Conservation (phyloP, 2,113 vertebrate genomes). For the Brachypteracias leptosomus region DNA sequence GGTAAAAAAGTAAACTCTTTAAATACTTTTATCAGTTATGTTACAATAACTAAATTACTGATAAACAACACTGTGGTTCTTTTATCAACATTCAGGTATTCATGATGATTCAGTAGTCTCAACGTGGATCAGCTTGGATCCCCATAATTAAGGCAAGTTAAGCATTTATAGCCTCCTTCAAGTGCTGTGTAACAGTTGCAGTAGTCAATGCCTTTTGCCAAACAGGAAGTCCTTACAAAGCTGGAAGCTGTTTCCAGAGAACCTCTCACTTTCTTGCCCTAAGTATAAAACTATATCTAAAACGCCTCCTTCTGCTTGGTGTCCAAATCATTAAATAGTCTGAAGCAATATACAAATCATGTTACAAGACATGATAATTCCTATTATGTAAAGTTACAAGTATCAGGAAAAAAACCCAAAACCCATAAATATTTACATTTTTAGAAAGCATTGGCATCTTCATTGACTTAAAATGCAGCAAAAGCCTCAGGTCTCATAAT, state of each 20-base stretch:
- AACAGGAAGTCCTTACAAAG: background rate
- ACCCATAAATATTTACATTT: slow-evolving; percentile 44
- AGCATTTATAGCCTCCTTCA: slow-evolving; percentile 39
- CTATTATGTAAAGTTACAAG: slow-evolving; percentile 17
- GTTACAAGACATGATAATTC: background rate
- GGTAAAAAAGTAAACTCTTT: slow-evolving; percentile 42
- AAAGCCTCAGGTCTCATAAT: slow-evolving; percentile 42
- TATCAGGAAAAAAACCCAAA: background rate
- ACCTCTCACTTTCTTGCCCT: slow-evolving; percentile 5
- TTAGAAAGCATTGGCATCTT: slow-evolving; percentile 56
- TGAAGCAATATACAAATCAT: slow-evolving; percentile 43
- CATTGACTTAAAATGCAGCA: slow-evolving; percentile 41
- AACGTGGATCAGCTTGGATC: slow-evolving; percentile 19
- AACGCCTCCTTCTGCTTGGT: background rate
- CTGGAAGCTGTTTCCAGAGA: slow-evolving; percentile 11
- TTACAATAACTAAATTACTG: background rate
- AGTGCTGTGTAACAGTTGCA: slow-evolving; percentile 57
- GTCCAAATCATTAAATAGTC: background rate
- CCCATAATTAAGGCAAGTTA: background rate
- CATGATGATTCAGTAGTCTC: slow-evolving; percentile 73
- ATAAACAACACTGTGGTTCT: background rate
- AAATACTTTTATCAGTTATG: slow-evolving; percentile 11
- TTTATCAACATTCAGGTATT: slow-evolving; percentile 23
- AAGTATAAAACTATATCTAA: slow-evolving; percentile 33
- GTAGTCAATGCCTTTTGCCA: slow-evolving; percentile 34